Conservation (phyloP, 1,140 invertebrate genomes). For the Drosophila sturtevanti region DNA sequence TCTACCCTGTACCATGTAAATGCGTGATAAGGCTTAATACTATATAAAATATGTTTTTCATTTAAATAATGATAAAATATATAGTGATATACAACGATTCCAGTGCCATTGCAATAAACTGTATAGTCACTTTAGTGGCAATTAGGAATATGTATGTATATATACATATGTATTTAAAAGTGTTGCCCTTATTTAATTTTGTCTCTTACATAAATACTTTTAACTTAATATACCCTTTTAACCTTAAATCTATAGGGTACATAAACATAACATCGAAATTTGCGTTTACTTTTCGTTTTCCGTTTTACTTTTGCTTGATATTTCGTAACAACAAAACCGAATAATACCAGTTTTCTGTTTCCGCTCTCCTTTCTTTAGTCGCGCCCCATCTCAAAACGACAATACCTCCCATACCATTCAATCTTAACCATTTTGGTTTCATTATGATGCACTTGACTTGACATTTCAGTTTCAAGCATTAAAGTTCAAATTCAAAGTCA, state of each 20-base stretch:
- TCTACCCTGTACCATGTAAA: background rate
- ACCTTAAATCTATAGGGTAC: constrained; percentile 23
- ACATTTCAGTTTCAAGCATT: constrained; percentile 17
- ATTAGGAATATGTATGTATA: too few species aligned
- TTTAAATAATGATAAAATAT: background rate
- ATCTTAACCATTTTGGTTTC: background rate
- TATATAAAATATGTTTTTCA: background rate
- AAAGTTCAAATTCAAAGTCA: constrained; percentile 54
- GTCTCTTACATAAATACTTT: too few species aligned
- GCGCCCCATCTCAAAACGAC: background rate
- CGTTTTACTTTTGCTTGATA: constrained; percentile 37
- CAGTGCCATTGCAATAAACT: too few species aligned
- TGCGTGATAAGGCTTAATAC: background rate
- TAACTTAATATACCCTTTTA: background rate
- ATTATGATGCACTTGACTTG: constrained; percentile 13
- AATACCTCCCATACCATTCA: background rate
- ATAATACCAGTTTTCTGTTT: constrained; percentile 52
- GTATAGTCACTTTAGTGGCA: too few species aligned
- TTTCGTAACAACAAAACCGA: constrained; percentile 66
- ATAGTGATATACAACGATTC: too few species aligned
- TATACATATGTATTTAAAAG: too few species aligned
- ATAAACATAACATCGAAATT: constrained; percentile 12
- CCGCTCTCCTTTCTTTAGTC: background rate
- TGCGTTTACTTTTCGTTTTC: constrained; percentile 38
- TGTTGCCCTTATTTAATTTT: too few species aligned